Base-by-base conservation (phyloP, 2,888 invertebrate species). In the Caenorhabditis wallacei region DNA sequence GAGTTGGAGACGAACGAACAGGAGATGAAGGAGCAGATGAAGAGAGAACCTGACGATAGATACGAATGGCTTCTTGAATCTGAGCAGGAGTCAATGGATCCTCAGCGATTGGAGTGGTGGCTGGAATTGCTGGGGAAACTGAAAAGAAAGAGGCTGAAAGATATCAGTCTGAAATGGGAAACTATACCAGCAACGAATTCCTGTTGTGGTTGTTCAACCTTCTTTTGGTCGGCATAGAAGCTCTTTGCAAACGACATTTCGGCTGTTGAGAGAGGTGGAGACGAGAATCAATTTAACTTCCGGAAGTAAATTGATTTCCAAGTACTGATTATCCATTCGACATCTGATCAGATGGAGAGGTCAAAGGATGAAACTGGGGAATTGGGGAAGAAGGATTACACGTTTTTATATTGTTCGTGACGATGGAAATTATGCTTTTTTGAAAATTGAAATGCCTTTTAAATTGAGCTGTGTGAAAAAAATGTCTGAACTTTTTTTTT, bases 51-150 rank as follows among this genome's bases (percentile, higher is more conserved):
- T 63, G 69, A 35, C 82, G 76, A 18, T 82, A 82, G 59, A 82
- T 59, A 18, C 82, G 82, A 26, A 82, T 78, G 5, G 82, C 82
- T 20, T 82, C 82, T 37, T 78, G 82, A 22, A 82, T 76, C 64
- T 82, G 82, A 35, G 82, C 53, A 8, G 82, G 76, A 16, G 82
- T 57, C 20, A 82, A 11, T 16, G 66, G 59, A 48, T 76, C 66
- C 56, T 82, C 82, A 26, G 76, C 76, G 16, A 81, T 81, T 18
- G 75, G 82, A 43, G 76, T 68, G 20, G 61, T 40, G 1, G 68
- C 59, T 16, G 82, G 76, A 26, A 72, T 68, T 24, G 71, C 76
- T 0, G 70, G 43, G 16, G 66, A 53, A 22, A 22, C 66, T 66
- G 66, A 37, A 66, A 66, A n/a, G 16, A 4, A 3, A 1, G 7